Evolutionary conservation across 2,888 invertebrate species (phyloP).

Genomic region (Drosophila paranaensis): DNA sequence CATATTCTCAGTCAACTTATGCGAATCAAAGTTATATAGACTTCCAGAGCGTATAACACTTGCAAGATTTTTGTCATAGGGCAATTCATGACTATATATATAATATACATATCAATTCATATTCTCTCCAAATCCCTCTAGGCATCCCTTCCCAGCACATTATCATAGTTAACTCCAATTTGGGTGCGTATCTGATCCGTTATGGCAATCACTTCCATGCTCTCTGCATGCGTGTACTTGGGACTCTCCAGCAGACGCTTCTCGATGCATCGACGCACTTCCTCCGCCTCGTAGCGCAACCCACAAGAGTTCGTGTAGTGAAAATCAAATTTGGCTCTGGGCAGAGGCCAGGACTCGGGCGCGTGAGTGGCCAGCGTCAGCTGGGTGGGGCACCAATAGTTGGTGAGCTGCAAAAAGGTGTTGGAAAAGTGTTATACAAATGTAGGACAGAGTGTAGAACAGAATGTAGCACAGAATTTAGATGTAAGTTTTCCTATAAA

Average conservation of each 20-base stretch:
- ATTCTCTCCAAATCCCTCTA: neutral
- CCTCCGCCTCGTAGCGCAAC: slow-evolving; percentile 90
- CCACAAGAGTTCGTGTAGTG: slow-evolving; percentile 90
- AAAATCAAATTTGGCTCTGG: slow-evolving; percentile 86
- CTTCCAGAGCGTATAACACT: neutral
- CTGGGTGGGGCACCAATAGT: slow-evolving; percentile 80
- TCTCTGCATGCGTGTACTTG: slow-evolving; percentile 88
- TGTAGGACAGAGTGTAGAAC: too few relatives aligned
- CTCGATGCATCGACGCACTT: slow-evolving; percentile 89
- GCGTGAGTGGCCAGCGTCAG: slow-evolving; percentile 87
- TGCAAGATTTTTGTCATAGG: neutral
- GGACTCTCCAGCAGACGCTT: slow-evolving; percentile 89
- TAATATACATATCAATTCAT: neutral
- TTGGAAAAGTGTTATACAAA: neutral
- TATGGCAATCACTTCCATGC: slow-evolving; percentile 88
- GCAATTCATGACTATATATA: neutral
- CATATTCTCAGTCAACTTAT: neutral
- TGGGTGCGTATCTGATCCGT: slow-evolving; percentile 89
- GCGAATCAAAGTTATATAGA: neutral
- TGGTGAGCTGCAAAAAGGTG: slow-evolving; percentile 85
- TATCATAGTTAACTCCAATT: slow-evolving; percentile 87
- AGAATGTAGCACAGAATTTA: too few relatives aligned
- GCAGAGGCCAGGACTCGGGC: slow-evolving; percentile 87
- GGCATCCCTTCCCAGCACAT: slow-evolving; percentile 27
- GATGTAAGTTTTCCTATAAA: too few relatives aligned